Evolutionary conservation across 2,888 invertebrate genomes (phyloP).

Genomic region (Nebria salina): DNA sequence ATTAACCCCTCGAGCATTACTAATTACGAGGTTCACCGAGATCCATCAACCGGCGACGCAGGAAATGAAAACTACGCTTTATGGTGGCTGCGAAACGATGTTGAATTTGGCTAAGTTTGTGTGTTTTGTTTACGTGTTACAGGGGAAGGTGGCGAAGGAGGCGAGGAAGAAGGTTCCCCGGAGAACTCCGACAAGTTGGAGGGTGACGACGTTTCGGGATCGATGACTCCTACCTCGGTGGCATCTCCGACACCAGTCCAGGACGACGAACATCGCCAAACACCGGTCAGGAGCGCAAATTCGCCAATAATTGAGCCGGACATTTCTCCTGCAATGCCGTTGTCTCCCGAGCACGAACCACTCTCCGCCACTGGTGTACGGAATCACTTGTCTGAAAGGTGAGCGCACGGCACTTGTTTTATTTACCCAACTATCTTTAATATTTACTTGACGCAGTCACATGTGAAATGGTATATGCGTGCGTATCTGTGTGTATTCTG

Average conservation of each 20-base stretch:
- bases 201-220: slow-evolving; percentile 62
- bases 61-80: slow-evolving; percentile 26
- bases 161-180: slow-evolving; percentile 61
- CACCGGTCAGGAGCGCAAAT: slow-evolving; percentile 5
- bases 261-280: slow-evolving; percentile 50
- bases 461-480: slow-evolving; percentile 6
- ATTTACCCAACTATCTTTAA: slow-evolving; percentile 16
- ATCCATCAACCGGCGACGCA: slow-evolving; percentile 16
- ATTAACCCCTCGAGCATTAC: slow-evolving; percentile 14
- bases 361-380: slow-evolving; percentile 44
- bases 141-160: slow-evolving; percentile 68
- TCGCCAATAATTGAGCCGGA: slow-evolving; percentile 13
- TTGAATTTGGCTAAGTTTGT: neutral
- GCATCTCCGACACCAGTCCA: slow-evolving; percentile 57
- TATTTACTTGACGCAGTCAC: slow-evolving; percentile 13
- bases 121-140: slow-evolving; percentile 54
- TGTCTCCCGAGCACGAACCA: slow-evolving; percentile 50
- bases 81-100: slow-evolving; percentile 8
- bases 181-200: slow-evolving; percentile 63
- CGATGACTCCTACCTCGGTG: slow-evolving; percentile 62
- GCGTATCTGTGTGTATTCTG: slow-evolving; percentile 7
- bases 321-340: slow-evolving; percentile 49
- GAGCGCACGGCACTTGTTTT: slow-evolving; percentile 40
- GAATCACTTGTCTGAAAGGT: slow-evolving; percentile 55
- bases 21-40: slow-evolving; percentile 26